phyloP scores from a whole-genome alignment of 1,140 invertebrate species.

The Atopsyche davidsoni region DNA sequence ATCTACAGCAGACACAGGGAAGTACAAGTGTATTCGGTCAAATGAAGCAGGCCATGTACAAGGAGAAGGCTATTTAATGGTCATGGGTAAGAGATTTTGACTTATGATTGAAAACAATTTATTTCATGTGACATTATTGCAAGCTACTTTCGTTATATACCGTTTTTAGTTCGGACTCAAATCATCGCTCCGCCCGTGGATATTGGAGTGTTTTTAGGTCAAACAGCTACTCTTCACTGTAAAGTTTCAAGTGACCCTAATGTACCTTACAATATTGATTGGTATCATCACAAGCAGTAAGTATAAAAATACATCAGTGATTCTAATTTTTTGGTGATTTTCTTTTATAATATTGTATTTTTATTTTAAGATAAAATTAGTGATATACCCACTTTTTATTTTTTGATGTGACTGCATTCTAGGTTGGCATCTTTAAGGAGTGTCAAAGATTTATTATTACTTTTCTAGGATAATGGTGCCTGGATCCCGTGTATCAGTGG shows the following conservation, averaged over 20 bases:
- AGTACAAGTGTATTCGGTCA: slow-evolving; percentile 80
- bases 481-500: slow-evolving; percentile 64
- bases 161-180: slow-evolving; percentile 75
- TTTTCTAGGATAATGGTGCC: slow-evolving; percentile 55
- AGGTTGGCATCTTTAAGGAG: too few relatives aligned
- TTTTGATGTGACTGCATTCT: too few relatives aligned
- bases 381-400: too few relatives aligned
- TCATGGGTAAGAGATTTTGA: slow-evolving; percentile 62
- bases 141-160: slow-evolving; percentile 4
- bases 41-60: slow-evolving; percentile 84
- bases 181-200: slow-evolving; percentile 88
- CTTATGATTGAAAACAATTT: neutral
- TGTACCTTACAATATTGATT: slow-evolving; percentile 84
- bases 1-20: slow-evolving; percentile 72
- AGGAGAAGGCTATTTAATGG: slow-evolving; percentile 72
- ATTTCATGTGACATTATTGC: neutral
- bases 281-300: slow-evolving; percentile 84
- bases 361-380: too few relatives aligned
- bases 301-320: slow-evolving; percentile 31
- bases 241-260: slow-evolving; percentile 88
- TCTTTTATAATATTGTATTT: too few relatives aligned
- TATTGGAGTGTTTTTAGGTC: slow-evolving; percentile 79
- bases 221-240: slow-evolving; percentile 86
- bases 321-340: slow-evolving; percentile 1
- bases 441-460: slow-evolving; percentile 2